Percentiles rank a stretch among this genome's conserved stretches.
phyloP scores from a whole-genome alignment of 2,888 invertebrate genomes.

The Rhagonycha fulva region DNA sequence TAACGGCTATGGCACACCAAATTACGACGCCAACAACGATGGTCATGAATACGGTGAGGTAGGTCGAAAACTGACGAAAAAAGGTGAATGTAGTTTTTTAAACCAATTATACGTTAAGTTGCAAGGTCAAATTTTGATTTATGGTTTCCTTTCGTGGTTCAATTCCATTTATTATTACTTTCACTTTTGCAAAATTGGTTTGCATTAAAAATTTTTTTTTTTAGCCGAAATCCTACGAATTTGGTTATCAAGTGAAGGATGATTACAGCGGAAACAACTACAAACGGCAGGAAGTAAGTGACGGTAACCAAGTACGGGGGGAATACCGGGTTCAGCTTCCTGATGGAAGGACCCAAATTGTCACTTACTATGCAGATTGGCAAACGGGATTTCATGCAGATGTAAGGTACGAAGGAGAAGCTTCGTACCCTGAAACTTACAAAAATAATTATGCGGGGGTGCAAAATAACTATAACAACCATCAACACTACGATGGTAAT shows the following conservation, averaged over 20 bases:
- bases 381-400: slow-evolving; percentile 79
- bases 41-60: slow-evolving; percentile 23
- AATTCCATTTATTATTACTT: not conserved
- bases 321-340: slow-evolving; percentile 65
- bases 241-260: slow-evolving; percentile 80
- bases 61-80: not conserved
- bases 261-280: slow-evolving; percentile 76
- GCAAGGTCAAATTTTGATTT: not conserved
- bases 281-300: slow-evolving; percentile 70
- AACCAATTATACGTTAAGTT: not conserved
- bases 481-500: slow-evolving; percentile 9
- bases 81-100: not conserved
- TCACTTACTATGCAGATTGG: slow-evolving; percentile 81
- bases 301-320: slow-evolving; percentile 70
- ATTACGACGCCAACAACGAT: slow-evolving; percentile 27
- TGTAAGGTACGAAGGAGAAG: slow-evolving; percentile 71
- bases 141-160: not conserved
- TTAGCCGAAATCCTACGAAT: slow-evolving; percentile 77
- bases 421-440: slow-evolving; percentile 65
- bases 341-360: slow-evolving; percentile 68
- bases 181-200: not conserved
- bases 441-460: slow-evolving; percentile 33
- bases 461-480: not conserved
- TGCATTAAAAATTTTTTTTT: slow-evolving; percentile 36
- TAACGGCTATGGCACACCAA: slow-evolving; percentile 42